Conservation (phyloP, 2,113 vertebrate genomes). For the Sclerurus mexicanus region DNA sequence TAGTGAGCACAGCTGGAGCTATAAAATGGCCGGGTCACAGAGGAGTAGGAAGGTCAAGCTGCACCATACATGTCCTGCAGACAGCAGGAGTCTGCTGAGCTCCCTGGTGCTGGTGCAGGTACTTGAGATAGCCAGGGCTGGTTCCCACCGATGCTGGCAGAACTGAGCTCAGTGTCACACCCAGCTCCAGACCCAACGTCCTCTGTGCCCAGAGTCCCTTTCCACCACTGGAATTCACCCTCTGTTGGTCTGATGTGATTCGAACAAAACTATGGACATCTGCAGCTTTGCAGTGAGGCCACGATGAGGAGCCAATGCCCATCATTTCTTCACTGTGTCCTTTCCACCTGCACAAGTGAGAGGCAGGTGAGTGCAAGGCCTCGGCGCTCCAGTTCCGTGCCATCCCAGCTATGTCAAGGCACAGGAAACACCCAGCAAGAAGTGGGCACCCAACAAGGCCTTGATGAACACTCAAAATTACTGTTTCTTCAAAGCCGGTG, state of each 20-base stretch:
- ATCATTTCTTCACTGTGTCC: rapidly evolving
- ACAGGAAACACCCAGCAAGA: not conserved
- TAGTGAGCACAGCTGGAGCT: conserved; percentile 1
- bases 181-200: not conserved
- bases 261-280: not conserved
- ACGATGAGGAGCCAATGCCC: rapidly evolving
- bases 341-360: not conserved
- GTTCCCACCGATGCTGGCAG: rapidly evolving
- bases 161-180: not conserved
- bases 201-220: not conserved
- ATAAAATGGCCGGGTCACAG: not conserved
- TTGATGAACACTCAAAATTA: not conserved
- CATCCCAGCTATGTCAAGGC: not conserved
- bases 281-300: not conserved
- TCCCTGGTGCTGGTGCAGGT: not conserved
- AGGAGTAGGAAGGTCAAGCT: not conserved
- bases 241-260: not conserved
- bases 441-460: not conserved
- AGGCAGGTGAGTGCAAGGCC: not conserved
- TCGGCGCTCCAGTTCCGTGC: not conserved
- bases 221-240: not conserved
- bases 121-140: not conserved
- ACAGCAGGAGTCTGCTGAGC: not conserved
- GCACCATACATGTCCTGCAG: not conserved
- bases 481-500: not conserved